Base-by-base conservation (phyloP, 2,888 invertebrate genomes). In the Agrochola litura region DNA sequence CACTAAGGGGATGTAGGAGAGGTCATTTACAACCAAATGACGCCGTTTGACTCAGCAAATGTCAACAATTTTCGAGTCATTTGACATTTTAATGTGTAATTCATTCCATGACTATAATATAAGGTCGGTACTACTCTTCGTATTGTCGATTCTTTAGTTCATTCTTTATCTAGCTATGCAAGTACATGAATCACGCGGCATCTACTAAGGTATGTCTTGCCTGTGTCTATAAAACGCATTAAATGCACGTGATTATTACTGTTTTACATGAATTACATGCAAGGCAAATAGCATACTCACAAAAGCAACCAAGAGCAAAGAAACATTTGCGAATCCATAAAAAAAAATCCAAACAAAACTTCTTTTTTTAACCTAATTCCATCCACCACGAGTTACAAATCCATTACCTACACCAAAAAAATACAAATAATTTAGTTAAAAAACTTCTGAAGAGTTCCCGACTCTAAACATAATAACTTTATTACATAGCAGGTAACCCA, bases 401-500 rank as follows among this genome's bases (percentile, higher is more conserved):
- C 60, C 19, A 37, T 46, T 30, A 60, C 8, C 16, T 52, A 52
- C 49, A 2, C 2, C 6, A 52, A 60, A 63, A 49, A 46, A 14
- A n/a, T 3, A 22, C 37, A 46, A 58, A 46, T 49, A 49, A 64
- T 5, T 14, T 30, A 0, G n/a, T n/a, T n/a, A 3, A 67, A 61
- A 22, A 71, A 81, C 63, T 60, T 22, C 14, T 9, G 6, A 58
- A 67, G 22, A 52, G 37, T 37, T 70, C 16, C 19, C 3, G 46
- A 43, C 8, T 37, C 63, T 3, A 58, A 76, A 63, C 56, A n/a
- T 63, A 82, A 78, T 61, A 67, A 67, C 49, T 72, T 72, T 75
- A 72, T 75, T 79, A 83, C 74, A 66, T 82, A 82, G 77, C 49
- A 77, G 16, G 14, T 61, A 58, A 58, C 61, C 30, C 72, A 76